Evolutionary conservation across 2,888 invertebrate species (phyloP), one percentile per base, ranked within the genome.

Genomic region (Netelia virgata): DNA sequence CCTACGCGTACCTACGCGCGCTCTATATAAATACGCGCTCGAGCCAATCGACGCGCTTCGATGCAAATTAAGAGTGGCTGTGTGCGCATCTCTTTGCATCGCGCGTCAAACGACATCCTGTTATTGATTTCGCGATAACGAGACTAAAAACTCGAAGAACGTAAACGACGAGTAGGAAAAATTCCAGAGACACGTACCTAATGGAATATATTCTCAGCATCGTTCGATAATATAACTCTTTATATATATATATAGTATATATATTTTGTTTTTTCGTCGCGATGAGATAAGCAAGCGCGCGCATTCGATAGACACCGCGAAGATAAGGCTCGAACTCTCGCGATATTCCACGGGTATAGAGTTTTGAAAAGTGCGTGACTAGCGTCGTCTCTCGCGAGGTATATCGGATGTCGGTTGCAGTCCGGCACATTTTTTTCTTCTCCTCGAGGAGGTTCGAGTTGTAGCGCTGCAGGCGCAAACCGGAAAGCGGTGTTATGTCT

Each of bases 331-430:
- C 3, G 11, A 47, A 47, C 47, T 43, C 16, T 53, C 47, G 59
- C n/a, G 78, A 61, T 77, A 28, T 81, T 68, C 84, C 76, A 84
- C 76, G 84, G 73, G 76, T 80, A 84, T 84, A 77, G 76, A 76
- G 80, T 84, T 77, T 77, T 76, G 84, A 84, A 84, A 84, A 84
- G 76, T 76, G 83, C 83, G 83, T 80, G 79, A 72, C 80, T 72
- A 64, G 43, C 47, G 41, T 57, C 80, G 18, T 47, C 66, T 18
- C 18, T n/a, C 10, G 41, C 53, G 68, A 63, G 84, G 84, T 81
- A 69, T 84, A 84, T 84, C 84, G 76, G 72, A 84, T 84, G 80
- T 80, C 84, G 72, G 83, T 84, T 47, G 68, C 68, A 73, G 80
- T 63, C 61, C 61, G 47, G 20, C 76, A 76, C 72, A 73, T 61